phyloP scores from a whole-genome alignment of 2,888 invertebrate genomes.

The Andrena bucephala region DNA sequence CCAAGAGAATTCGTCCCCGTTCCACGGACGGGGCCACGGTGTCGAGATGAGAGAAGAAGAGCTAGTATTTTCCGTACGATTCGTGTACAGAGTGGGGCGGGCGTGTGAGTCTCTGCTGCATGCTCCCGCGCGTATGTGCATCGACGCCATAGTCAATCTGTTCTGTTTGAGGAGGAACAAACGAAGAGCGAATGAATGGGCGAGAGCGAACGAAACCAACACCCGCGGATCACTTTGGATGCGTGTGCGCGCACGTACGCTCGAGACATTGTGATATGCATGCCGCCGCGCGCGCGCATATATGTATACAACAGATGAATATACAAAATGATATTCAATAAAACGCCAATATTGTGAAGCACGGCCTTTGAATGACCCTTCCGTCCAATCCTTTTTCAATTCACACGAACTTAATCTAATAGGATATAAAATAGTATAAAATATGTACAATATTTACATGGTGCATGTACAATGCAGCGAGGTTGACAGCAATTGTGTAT shows the following conservation, averaged over 20 bases:
- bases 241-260: constrained; percentile 51
- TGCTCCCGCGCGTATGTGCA: constrained; percentile 74
- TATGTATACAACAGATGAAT: constrained; percentile 61
- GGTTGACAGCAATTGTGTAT: too few relatives aligned
- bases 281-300: constrained; percentile 54
- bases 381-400: background rate
- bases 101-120: constrained; percentile 70
- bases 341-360: constrained; percentile 79
- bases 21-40: background rate
- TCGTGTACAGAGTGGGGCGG: constrained; percentile 34
- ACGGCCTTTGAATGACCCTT: background rate
- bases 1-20: constrained; percentile 26
- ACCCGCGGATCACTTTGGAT: constrained; percentile 44
- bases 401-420: too few relatives aligned
- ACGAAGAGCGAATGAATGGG: background rate
- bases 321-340: constrained; percentile 77
- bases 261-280: constrained; percentile 52
- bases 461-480: too few relatives aligned
- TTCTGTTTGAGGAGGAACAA: constrained; percentile 46
- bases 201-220: background rate
- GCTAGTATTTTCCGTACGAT: constrained; percentile 57
- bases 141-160: constrained; percentile 66
- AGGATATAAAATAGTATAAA: too few relatives aligned
- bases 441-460: too few relatives aligned
- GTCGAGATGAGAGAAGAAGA: constrained; percentile 3